A percentile compares a stretch with the other conserved stretches of the same genome.
These are phyloP conservation scores for Caerostris extrusa DNA, from an alignment of 1,140 invertebrate species.

Conservation along the genomic window DNA sequence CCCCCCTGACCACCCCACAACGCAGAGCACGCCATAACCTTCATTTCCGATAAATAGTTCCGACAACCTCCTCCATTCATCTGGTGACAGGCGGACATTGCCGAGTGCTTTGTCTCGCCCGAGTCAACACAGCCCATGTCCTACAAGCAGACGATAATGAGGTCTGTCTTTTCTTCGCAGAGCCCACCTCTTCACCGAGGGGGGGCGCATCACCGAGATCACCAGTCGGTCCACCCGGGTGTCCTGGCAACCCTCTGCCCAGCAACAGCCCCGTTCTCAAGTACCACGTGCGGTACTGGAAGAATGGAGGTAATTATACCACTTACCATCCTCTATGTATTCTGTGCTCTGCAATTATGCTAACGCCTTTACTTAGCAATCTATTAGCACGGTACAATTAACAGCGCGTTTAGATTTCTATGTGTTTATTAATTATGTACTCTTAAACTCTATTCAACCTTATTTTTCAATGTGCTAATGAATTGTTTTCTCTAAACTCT, in stretches of 20 bases:
- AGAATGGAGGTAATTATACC: conserved; percentile 69
- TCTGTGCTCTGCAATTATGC: not conserved
- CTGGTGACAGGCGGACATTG: not conserved
- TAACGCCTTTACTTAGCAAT: too few species aligned
- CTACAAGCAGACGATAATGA: not conserved
- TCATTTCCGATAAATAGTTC: conserved; percentile 48
- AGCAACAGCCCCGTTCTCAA: conserved; percentile 75
- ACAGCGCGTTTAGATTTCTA: too few species aligned
- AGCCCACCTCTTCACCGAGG: conserved; percentile 65
- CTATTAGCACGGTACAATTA: too few species aligned
- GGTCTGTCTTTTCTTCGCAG: conserved; percentile 57
- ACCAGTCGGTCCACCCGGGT: conserved; percentile 69
- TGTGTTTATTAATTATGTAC: too few species aligned
- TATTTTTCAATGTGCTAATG: too few species aligned
- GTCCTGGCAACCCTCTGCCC: conserved; percentile 73
- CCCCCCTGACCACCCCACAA: not conserved
- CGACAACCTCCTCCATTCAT: conserved; percentile 39
- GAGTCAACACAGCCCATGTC: conserved; percentile 52
- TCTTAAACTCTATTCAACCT: too few species aligned
- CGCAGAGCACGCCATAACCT: conserved; percentile 13
- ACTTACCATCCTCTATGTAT: not conserved
- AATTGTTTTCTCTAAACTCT: too few species aligned
- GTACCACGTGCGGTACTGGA: conserved; percentile 76
- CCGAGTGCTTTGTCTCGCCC: conserved; percentile 13
- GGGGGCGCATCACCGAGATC: conserved; percentile 73